Conservation (phyloP, 2,113 vertebrate species). For the Amphiprion percula region DNA sequence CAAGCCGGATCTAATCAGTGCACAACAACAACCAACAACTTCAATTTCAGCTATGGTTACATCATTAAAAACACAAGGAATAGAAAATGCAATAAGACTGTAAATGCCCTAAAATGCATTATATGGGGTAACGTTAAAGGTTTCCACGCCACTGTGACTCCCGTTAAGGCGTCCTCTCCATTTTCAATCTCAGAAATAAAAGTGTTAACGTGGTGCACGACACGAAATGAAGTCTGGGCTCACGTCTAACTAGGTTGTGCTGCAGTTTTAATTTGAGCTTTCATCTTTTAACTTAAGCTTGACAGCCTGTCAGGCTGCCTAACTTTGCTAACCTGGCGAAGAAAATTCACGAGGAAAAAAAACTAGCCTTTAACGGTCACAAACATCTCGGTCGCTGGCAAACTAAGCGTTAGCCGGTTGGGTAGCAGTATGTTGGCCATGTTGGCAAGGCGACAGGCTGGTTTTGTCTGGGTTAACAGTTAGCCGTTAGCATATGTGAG, state of each 20-base stretch:
- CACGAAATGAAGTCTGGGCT: constrained; percentile 7
- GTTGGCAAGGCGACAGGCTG: constrained; percentile 51
- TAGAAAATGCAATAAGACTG: neutral
- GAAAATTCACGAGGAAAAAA: neutral
- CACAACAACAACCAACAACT: constrained; percentile 23
- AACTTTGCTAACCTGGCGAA: constrained; percentile 34
- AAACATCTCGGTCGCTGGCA: neutral
- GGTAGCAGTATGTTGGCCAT: constrained; percentile 44
- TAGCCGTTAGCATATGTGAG: constrained; percentile 59
- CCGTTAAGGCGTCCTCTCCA: constrained; percentile 14
- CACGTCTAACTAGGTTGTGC: neutral
- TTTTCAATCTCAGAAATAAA: constrained; percentile 16
- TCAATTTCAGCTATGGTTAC: neutral
- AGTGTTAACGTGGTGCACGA: constrained; percentile 16
- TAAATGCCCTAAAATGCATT: neutral
- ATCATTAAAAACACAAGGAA: neutral
- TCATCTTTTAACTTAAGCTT: constrained; percentile 38
- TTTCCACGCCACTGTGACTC: neutral
- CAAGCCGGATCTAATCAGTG: constrained; percentile 9
- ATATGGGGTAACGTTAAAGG: neutral
- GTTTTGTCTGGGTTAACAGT: constrained; percentile 49
- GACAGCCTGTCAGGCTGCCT: constrained; percentile 48
- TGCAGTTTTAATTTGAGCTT: too few species aligned
- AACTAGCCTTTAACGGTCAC: neutral
- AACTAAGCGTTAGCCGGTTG: constrained; percentile 19